A percentile compares a stretch with the other conserved stretches of the same genome.
Evolutionary conservation across 2,113 vertebrate genomes (phyloP).

Genomic region (Xenotilapia flavipinnis): DNA sequence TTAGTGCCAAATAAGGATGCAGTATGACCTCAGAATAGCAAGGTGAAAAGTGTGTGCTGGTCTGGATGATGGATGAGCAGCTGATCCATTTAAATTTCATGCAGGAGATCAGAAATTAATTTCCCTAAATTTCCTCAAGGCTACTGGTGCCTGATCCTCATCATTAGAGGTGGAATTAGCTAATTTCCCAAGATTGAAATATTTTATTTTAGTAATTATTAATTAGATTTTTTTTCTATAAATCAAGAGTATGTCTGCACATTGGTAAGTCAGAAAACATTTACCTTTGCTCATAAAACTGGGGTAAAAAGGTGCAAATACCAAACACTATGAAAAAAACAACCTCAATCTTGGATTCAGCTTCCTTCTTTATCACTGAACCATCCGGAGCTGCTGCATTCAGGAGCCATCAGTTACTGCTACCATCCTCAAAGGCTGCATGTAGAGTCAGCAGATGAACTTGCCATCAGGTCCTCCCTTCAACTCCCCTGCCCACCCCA

Average conservation of each 20-base stretch:
- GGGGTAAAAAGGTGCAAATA: not conserved
- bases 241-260: not conserved
- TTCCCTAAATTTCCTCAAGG: not conserved
- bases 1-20: not conserved
- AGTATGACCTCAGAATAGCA: not conserved
- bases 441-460: constrained; percentile 60
- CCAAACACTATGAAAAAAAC: not conserved
- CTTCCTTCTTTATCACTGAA: not conserved
- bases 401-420: not conserved
- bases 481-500: not conserved
- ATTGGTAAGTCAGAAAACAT: not conserved
- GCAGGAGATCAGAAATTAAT: not conserved
- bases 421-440: not conserved
- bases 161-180: not conserved
- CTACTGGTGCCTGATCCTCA: not conserved
- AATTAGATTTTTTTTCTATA: not conserved
- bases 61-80: not conserved
- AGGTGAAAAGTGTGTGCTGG: not conserved
- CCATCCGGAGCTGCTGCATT: not conserved
- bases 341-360: not conserved
- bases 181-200: not conserved
- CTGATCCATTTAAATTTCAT: not conserved
- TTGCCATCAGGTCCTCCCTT: constrained; percentile 52
- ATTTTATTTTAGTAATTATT: not conserved
- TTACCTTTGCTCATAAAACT: not conserved